A percentile compares a stretch with the other conserved stretches of the same genome.
These are phyloP conservation scores for Pluvialis apricaria DNA, from an alignment of 2,113 vertebrate species.

Conservation along the genomic window DNA sequence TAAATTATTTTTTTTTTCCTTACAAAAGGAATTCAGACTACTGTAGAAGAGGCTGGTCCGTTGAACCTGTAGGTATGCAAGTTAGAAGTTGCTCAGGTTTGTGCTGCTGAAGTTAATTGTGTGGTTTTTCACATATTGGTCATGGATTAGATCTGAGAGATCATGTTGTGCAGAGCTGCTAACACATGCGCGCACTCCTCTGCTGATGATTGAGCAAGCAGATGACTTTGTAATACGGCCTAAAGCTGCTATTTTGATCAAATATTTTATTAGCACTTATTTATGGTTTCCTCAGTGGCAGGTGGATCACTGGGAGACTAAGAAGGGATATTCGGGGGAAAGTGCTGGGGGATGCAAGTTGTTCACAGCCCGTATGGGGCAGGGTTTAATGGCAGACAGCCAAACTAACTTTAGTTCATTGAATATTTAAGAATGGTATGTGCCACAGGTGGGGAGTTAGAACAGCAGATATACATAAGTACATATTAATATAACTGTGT, in stretches of 20 bases:
- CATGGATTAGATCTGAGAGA: neutral
- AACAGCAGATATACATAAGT: neutral
- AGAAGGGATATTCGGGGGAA: neutral
- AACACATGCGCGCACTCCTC: accelerated
- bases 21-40: neutral
- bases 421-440: neutral
- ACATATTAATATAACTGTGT: neutral
- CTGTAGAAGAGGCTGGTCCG: neutral
- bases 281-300: neutral
- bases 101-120: neutral
- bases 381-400: neutral
- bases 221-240: neutral
- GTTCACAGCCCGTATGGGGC: neutral
- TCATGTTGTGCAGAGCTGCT: neutral
- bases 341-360: neutral
- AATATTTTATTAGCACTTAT: neutral
- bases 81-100: neutral
- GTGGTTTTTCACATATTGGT: neutral
- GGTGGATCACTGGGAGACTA: neutral
- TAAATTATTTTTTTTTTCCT: too few relatives aligned
- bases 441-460: neutral
- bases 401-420: neutral
- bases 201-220: neutral
- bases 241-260: neutral
- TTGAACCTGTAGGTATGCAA: neutral